A percentile compares a stretch with the other conserved stretches of the same genome.
phyloP scores from a whole-genome alignment of 1,140 invertebrate species.

The Drosophila sp. region DNA sequence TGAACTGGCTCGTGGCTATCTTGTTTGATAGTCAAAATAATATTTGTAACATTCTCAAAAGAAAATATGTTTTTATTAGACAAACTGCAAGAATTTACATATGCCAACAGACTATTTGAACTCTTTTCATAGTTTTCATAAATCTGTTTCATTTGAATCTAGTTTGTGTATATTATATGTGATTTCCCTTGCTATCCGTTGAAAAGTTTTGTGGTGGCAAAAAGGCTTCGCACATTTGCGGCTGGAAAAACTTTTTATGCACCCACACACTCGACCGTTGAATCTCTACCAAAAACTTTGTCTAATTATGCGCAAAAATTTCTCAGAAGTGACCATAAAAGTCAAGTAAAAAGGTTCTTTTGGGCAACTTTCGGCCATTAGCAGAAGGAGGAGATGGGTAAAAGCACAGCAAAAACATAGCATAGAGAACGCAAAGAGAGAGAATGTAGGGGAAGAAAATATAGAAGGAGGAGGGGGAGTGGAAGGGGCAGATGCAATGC shows the following conservation, averaged over 20 bases:
- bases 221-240: conserved; percentile 62
- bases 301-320: conserved; percentile 80
- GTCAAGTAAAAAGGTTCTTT: conserved; percentile 40
- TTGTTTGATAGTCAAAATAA: not conserved
- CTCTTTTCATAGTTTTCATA: conserved; percentile 1
- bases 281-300: conserved; percentile 57
- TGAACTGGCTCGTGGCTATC: no score
- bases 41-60: not conserved
- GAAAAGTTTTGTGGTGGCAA: conserved; percentile 2
- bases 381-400: conserved; percentile 16
- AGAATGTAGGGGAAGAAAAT: no score
- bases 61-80: not conserved
- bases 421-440: conserved; percentile 25
- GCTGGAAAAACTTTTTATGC: conserved; percentile 53
- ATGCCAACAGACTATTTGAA: not conserved
- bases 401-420: conserved; percentile 29
- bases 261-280: conserved; percentile 5
- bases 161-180: not conserved
- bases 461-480: not conserved
- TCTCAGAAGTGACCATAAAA: conserved; percentile 72
- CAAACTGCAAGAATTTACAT: not conserved
- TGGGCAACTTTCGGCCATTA: conserved; percentile 52
- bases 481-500: conserved; percentile 33
- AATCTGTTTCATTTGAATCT: conserved; percentile 1
- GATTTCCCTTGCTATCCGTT: not conserved